Evolutionary conservation across 2,113 vertebrate species (phyloP).

Genomic region (Cyphomyrus plagiostoma): DNA sequence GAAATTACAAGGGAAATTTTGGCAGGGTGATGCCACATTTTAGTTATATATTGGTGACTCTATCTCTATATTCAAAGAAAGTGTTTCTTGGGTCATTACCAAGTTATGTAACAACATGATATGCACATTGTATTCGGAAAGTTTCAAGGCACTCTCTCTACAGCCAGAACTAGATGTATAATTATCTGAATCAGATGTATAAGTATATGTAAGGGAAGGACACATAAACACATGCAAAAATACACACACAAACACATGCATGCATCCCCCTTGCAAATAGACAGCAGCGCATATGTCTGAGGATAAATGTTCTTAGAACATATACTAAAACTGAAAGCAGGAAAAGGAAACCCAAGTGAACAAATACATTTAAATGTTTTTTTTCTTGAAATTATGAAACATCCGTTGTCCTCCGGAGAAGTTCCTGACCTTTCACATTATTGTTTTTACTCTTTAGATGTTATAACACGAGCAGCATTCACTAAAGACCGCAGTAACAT

Average conservation of each 20-base stretch:
- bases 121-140: not conserved
- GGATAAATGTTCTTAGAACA: not conserved
- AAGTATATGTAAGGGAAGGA: not conserved
- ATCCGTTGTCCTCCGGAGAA: not conserved
- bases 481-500: not conserved
- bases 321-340: not conserved
- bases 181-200: not conserved
- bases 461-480: not conserved
- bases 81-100: not conserved
- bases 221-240: not conserved
- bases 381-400: not conserved
- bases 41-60: not conserved
- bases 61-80: not conserved
- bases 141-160: not conserved
- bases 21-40: not conserved
- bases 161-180: too few relatives aligned
- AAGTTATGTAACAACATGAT: not conserved
- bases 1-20: not conserved
- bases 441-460: not conserved
- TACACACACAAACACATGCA: not conserved
- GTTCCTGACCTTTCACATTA: not conserved
- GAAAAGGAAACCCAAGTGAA: not conserved
- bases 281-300: not conserved
- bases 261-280: not conserved
- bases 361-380: not conserved